phyloP scores from a whole-genome alignment of 2,888 invertebrate genomes.

The Troides oblongomaculatus region DNA sequence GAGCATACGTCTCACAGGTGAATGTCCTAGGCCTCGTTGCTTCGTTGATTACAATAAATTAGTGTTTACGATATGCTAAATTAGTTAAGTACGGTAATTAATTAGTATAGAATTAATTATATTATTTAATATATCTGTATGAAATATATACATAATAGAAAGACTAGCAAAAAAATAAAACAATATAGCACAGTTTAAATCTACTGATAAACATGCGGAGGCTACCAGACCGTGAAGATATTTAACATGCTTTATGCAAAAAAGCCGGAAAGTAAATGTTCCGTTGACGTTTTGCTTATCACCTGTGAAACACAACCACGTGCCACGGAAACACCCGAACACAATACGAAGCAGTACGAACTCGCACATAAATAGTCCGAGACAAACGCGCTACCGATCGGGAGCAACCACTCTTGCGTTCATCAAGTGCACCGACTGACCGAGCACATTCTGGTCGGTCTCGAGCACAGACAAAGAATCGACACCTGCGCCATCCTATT shows the following conservation, averaged over 20 bases:
- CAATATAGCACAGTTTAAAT: conserved; percentile 2
- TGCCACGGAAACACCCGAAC: conserved; percentile 62
- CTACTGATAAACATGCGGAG: neutral
- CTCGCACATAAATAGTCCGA: conserved; percentile 67
- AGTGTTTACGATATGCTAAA: neutral
- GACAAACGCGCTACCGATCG: conserved; percentile 43
- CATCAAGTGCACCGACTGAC: too few relatives aligned
- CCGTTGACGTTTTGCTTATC: conserved; percentile 36
- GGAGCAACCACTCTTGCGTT: too few relatives aligned
- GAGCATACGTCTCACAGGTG: neutral
- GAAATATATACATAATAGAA: too few relatives aligned
- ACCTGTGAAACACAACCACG: conserved; percentile 63
- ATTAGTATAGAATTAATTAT: neutral
- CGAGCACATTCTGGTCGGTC: too few relatives aligned
- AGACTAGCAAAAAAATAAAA: neutral
- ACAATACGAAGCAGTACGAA: conserved; percentile 47
- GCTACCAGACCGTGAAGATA: neutral
- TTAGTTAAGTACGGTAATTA: neutral
- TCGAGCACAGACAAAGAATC: too few relatives aligned
- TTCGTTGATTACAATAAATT: neutral
- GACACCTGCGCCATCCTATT: too few relatives aligned
- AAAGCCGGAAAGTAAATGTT: conserved; percentile 28
- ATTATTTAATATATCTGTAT: neutral
- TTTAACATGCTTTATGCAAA: conserved; percentile 18
- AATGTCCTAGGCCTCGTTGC: neutral